Evolutionary conservation across 2,797 vertebrate species (phyloP), one percentile per base, ranked within the genome.

Genomic region (Catamblyrhynchus diadema): DNA sequence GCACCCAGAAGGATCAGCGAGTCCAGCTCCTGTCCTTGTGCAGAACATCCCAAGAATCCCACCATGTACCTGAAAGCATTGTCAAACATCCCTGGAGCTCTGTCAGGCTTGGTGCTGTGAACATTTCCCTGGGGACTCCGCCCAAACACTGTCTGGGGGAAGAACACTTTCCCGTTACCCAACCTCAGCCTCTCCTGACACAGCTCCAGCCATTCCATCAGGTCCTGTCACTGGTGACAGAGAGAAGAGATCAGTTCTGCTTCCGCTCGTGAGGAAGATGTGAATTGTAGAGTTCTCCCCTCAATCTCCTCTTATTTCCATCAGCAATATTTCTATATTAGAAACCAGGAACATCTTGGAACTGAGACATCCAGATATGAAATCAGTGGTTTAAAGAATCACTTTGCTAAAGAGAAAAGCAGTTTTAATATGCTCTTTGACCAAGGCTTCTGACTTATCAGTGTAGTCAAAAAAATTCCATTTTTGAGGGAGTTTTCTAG

Each of bases 1-100:
- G 4, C 13, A 41, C 3, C 5, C 13, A 53, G 39, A 27, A 59
- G 39, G 15, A 71, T 47, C 33, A 51, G 23, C 0, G 0, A 32
- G 19, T 71, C 25, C 39, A 65, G 5, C 25, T 45, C n/a, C 37
- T 41, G 35, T 8, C 14, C n/a, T 27, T 21, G 21, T 25, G 39
- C 14, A 45, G 30, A 20, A 32, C 18, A 59, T 32, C 14, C 44
- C 72, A 59, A 10, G 10, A 51, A 37, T 59, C 10, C 32, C 33
- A 35, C 4, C 1, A 1, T 14, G 18, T 59, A 25, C 17, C 51
- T 16, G 28, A 71, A 28, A 57, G 25, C 6, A 8, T 25, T n/a
- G 28, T 37, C 23, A 82, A 62, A 42, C 21, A 9, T 12, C n/a
- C 28, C n/a, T 25, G 25, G 44, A 51, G 13, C 21, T 44, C 44